Evolutionary conservation across 1,140 invertebrate species (phyloP), one percentile per base, ranked within the genome.

Genomic region (Drosophila tropicalis): DNA sequence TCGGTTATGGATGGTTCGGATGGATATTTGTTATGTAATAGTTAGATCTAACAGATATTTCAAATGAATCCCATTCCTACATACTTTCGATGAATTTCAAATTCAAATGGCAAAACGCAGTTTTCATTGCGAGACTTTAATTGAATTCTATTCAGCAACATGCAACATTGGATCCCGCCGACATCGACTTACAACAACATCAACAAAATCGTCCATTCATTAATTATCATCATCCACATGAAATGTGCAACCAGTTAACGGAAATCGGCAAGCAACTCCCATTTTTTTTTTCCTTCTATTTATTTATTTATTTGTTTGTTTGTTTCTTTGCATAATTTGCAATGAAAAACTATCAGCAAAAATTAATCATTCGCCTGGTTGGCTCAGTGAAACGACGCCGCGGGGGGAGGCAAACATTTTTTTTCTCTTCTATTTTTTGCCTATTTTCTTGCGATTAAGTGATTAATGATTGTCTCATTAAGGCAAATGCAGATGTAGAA

Each of bases 401-500:
- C 19, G 60, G 22, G 40, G 40, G 60, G 40, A 62, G 36, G 36
- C 40, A 39, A 40, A 62, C 34, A 65, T 54, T 55, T 51, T 15
- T 62, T 72, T 71, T 54, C 7, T 13, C 12, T 1, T 47, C 6
- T 17, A 29, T 70, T 57, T 36, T 15, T 15, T 7, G 57, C 19
- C 57, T 60, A 12, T 17, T 32, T 19, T 71, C 62, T 47, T 47
- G 65, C 70, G 41, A 51, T 51, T 51, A 51, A 72, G 62, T 86
- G 81, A 84, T 84, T 84, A 86, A 84, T 84, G 82, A 86, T 74
- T 67, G 66, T 70, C 78, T 86, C 79, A 84, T 86, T 78, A 79
- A 51, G 17, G 44, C 44, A 51, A 51, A 51, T 36, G 22, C 62
- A 67, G 67, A 47, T 36, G 66, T 29, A 55, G 25, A 72, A 34